These are phyloP conservation scores for Ormyrus thymus DNA, from an alignment of 2,888 invertebrate species.

Conservation along the genomic window DNA sequence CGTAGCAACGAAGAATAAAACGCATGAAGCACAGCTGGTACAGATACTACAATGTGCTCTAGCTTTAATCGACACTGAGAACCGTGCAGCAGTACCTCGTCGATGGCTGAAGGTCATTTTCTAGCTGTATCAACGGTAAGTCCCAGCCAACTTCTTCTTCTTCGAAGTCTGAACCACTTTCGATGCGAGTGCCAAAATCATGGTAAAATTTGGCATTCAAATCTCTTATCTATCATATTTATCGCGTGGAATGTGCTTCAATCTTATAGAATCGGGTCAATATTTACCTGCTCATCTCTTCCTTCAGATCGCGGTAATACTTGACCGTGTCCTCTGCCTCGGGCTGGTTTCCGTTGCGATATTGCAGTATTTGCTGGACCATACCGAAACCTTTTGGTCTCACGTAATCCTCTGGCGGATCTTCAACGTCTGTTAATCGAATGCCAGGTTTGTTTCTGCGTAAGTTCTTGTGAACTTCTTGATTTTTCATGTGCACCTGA, in stretches of 20 bases:
- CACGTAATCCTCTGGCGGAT: constrained; percentile 78
- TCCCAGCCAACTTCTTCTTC: constrained; percentile 79
- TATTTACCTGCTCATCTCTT: constrained; percentile 76
- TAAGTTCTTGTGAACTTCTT: constrained; percentile 81
- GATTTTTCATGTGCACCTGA: constrained; percentile 82
- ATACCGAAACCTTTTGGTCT: constrained; percentile 81
- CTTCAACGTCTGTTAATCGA: constrained; percentile 77
- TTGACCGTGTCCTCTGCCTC: constrained; percentile 71
- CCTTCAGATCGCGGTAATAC: constrained; percentile 72
- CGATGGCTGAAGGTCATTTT: constrained; percentile 74
- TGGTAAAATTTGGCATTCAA: constrained; percentile 69
- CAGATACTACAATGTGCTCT: neutral
- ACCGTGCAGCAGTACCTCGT: constrained; percentile 66
- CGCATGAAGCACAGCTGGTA: no score
- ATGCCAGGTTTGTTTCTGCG: constrained; percentile 81
- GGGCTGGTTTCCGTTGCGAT: constrained; percentile 69
- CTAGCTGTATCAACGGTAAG: constrained; percentile 76
- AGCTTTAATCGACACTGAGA: constrained; percentile 20
- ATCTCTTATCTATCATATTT: constrained; percentile 55
- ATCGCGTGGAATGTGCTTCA: neutral
- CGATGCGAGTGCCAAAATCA: constrained; percentile 73
- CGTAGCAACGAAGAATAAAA: no score
- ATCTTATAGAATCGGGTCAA: constrained; percentile 32
- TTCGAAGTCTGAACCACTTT: constrained; percentile 76
- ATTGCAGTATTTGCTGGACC: constrained; percentile 76